phyloP scores from a whole-genome alignment of 2,113 vertebrate species.

The Stomatorhinus ivindoensis region DNA sequence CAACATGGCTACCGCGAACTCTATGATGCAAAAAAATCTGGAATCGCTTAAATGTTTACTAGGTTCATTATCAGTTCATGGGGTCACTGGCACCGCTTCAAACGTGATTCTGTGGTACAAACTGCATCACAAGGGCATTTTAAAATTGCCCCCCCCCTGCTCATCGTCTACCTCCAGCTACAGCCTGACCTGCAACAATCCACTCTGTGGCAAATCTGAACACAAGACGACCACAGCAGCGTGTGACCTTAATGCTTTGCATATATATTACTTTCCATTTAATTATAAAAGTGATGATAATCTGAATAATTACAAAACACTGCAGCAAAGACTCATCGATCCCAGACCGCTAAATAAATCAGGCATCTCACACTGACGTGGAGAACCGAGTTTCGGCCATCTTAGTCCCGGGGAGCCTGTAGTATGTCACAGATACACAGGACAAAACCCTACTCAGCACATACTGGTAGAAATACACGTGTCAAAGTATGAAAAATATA shows the following conservation, averaged over 20 bases:
- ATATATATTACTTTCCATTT: slow-evolving; percentile 6
- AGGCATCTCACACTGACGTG: neutral
- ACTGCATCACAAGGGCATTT: neutral
- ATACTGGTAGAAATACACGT: slow-evolving; percentile 1
- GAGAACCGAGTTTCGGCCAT: neutral
- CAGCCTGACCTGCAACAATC: neutral
- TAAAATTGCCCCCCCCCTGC: neutral
- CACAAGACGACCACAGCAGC: neutral
- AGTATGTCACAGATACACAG: neutral
- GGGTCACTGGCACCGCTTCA: neutral
- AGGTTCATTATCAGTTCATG: neutral
- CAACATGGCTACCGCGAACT: neutral
- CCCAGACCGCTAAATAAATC: slow-evolving; percentile 11
- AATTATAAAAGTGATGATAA: slow-evolving; percentile 1
- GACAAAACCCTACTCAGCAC: neutral
- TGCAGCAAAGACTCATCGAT: slow-evolving; percentile 2
- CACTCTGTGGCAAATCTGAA: neutral
- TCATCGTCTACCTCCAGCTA: neutral
- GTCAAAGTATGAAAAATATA: slow-evolving; percentile 13
- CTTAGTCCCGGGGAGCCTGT: neutral
- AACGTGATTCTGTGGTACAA: neutral
- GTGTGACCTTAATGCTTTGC: neutral
- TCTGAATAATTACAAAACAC: slow-evolving; percentile 4
- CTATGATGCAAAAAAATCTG: neutral
- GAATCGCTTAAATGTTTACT: neutral